Conservation (phyloP, 2,797 vertebrate species). For the Brachyrhaphis roseni region DNA sequence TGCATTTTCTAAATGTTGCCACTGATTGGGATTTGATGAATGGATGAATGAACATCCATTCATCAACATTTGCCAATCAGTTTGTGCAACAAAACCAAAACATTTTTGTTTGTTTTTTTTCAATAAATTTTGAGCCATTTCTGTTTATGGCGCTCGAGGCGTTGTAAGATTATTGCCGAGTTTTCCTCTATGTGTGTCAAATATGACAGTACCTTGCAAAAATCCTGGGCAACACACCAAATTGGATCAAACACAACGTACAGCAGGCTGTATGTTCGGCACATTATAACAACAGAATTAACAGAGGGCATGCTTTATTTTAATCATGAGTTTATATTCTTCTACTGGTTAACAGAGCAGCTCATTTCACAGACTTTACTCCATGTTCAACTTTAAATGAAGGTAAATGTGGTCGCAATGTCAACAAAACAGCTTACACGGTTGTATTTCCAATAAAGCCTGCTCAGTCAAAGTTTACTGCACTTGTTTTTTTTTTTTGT, state of each 20-base stretch:
- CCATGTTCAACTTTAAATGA: not conserved
- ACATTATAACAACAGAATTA: not conserved
- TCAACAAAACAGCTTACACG: not conserved
- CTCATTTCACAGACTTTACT: not conserved
- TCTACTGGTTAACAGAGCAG: not conserved
- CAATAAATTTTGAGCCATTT: not conserved
- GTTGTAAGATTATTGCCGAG: not conserved
- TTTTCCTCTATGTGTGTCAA: not conserved
- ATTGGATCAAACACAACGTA: not conserved
- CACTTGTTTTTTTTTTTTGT: not conserved
- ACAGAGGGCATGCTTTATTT: not conserved
- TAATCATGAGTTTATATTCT: not conserved
- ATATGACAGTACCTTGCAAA: not conserved
- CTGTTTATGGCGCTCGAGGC: not conserved
- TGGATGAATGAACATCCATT: not conserved
- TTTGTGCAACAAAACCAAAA: not conserved
- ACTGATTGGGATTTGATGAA: not conserved
- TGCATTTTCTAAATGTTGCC: not conserved
- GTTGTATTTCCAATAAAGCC: not conserved
- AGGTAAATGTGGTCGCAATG: not conserved
- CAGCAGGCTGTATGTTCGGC: not conserved
- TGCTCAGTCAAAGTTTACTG: not conserved
- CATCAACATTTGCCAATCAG: not conserved
- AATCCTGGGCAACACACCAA: not conserved
- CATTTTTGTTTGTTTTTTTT: not conserved